Percentiles rank a stretch among this genome's conserved stretches.
These are phyloP conservation scores for Pelusios castaneus DNA, from an alignment of 2,113 vertebrate genomes.

Conservation along the genomic window DNA sequence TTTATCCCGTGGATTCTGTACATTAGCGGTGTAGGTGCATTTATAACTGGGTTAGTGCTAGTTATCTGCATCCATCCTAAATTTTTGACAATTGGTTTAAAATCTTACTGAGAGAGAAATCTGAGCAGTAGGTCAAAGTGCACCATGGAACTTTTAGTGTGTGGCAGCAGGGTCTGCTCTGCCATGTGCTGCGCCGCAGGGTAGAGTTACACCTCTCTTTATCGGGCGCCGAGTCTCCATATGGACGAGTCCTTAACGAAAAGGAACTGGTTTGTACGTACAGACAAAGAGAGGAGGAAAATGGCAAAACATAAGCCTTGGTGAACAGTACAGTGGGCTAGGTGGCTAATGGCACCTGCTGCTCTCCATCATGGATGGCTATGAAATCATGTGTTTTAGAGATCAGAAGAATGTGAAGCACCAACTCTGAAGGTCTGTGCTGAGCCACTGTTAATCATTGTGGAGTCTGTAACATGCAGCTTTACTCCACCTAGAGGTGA, in stretches of 20 bases:
- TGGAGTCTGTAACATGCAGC: background rate
- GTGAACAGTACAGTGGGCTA: no score
- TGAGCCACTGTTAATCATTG: background rate
- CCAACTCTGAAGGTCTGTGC: background rate
- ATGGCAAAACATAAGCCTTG: background rate
- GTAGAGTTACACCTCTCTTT: background rate
- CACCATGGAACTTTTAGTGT: background rate
- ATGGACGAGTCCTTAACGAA: background rate
- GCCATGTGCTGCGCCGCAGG: background rate
- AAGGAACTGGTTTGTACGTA: background rate
- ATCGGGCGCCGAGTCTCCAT: background rate
- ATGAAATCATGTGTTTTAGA: background rate
- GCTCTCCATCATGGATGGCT: background rate
- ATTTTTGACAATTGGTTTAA: background rate
- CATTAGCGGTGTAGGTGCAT: background rate
- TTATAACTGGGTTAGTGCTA: background rate
- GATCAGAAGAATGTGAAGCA: background rate
- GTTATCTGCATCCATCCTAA: background rate
- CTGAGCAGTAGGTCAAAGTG: background rate
- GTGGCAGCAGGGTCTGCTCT: background rate
- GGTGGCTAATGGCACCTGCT: background rate
- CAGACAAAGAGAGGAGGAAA: background rate
- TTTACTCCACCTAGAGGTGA: constrained; percentile 69
- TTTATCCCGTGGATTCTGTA: background rate
- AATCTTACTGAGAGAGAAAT: background rate